Evolutionary conservation across 2,888 invertebrate species (phyloP), one percentile per base, ranked within the genome.

Genomic region (Zhuqinia jingwanae): DNA sequence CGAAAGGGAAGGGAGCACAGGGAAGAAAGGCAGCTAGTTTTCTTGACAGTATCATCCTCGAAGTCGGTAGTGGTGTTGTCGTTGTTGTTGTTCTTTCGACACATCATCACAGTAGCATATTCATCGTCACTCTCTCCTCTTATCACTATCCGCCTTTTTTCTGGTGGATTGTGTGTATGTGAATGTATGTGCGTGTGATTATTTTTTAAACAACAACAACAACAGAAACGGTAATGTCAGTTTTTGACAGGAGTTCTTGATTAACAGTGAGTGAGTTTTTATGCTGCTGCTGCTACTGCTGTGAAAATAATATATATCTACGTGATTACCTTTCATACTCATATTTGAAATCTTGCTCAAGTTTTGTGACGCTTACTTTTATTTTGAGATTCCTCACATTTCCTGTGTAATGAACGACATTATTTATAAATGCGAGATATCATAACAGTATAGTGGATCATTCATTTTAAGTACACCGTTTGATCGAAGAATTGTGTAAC

Each of bases 31-130:
- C 68, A 50, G 60, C 53, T 56, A 8, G 25, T 17, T 81, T 76
- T 86, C 86, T 81, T 86, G 82, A 87, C 87, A 87, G 82, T 87
- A 82, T 56, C 78, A 63, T 87, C 77, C 78, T 82, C 68, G 82
- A 78, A 63, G 73, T 82, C 78, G 81, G 60, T 63, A 25, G 76
- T 53, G 75, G 58, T 50, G 70, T 60, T 65, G 80, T 87, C 60
- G 77, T 77, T 58, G 78, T 77, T 60, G 60, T 50, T 78, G 83
- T 84, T 42, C 78, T 75, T 47, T 70, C 70, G 70, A 45, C 70
- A 70, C 70, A 70, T 70, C 47, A 70, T 70, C 25, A 0, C 25
- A 47, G 45, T 47, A n/a, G 22, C 25, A 47, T 47, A 70, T 70
- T 70, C 70, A 70, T 45, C 25, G 42, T 50, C 25, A 47, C 68